Conservation (phyloP, 2,113 vertebrate species). For the Sphaerodactylus townsendi region DNA sequence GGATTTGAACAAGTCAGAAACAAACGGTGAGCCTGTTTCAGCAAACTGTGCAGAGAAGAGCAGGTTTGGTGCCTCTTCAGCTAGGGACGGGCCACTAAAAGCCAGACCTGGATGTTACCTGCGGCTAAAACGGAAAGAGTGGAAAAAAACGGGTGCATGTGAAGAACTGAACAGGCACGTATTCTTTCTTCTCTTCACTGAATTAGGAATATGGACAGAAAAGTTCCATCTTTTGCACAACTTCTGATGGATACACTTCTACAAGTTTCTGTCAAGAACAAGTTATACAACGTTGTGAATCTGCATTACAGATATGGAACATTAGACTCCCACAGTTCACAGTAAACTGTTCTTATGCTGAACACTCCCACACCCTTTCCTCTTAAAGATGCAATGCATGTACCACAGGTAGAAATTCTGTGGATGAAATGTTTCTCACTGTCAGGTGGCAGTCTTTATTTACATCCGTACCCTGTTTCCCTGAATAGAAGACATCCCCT, state of each 20-base stretch:
- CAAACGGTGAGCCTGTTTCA: background rate
- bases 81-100: background rate
- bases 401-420: too few relatives aligned
- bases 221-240: background rate
- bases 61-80: background rate
- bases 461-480: too few relatives aligned
- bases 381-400: too few relatives aligned
- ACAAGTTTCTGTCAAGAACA: background rate
- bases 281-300: too few relatives aligned
- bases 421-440: too few relatives aligned
- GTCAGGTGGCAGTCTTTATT: too few relatives aligned
- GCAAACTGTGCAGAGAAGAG: background rate
- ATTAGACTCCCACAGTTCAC: too few relatives aligned
- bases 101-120: background rate
- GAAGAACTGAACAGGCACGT: background rate
- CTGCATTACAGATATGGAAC: too few relatives aligned
- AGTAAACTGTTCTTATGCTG: too few relatives aligned
- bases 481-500: too few relatives aligned
- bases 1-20: background rate
- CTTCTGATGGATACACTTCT: background rate
- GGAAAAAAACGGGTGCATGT: background rate
- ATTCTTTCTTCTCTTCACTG: background rate
- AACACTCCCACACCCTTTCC: too few relatives aligned
- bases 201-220: background rate
- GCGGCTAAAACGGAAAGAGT: background rate